These are phyloP conservation scores for Diaprepes abbreviatus DNA, from an alignment of 2,888 invertebrate species.

Conservation along the genomic window DNA sequence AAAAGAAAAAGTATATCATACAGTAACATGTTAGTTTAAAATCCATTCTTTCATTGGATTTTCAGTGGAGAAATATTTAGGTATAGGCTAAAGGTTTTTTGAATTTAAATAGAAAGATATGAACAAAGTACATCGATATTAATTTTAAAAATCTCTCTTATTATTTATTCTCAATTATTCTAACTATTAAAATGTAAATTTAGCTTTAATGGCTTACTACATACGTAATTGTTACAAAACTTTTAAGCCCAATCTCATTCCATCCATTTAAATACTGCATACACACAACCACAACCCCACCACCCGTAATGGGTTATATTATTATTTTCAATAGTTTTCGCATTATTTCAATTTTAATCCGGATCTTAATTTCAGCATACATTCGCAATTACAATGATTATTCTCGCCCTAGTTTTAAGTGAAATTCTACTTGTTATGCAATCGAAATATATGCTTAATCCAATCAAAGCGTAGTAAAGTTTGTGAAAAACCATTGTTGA, in stretches of 20 bases:
- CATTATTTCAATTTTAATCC: constrained; percentile 28
- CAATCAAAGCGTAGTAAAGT: neutral
- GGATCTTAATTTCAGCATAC: constrained; percentile 4
- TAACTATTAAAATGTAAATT: too few relatives aligned
- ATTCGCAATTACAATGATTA: constrained; percentile 5
- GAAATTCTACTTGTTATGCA: neutral
- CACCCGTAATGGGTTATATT: constrained; percentile 28
- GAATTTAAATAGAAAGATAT: too few relatives aligned
- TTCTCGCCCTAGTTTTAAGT: neutral
- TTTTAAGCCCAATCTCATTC: neutral
- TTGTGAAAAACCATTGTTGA: neutral
- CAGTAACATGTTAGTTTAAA: too few relatives aligned
- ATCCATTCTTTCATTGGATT: too few relatives aligned
- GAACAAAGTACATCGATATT: too few relatives aligned
- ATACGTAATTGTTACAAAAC: neutral
- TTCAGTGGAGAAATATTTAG: too few relatives aligned
- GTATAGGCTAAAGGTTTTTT: too few relatives aligned
- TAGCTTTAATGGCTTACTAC: too few relatives aligned
- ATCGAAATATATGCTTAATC: neutral
- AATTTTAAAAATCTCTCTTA: too few relatives aligned
- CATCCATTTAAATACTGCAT: neutral
- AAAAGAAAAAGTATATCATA: too few relatives aligned
- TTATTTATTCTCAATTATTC: too few relatives aligned
- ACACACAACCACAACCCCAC: constrained; percentile 4
- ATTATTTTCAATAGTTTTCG: constrained; percentile 36